Base-by-base conservation (phyloP, 1,140 invertebrate species). In the Drosophila pachea region DNA sequence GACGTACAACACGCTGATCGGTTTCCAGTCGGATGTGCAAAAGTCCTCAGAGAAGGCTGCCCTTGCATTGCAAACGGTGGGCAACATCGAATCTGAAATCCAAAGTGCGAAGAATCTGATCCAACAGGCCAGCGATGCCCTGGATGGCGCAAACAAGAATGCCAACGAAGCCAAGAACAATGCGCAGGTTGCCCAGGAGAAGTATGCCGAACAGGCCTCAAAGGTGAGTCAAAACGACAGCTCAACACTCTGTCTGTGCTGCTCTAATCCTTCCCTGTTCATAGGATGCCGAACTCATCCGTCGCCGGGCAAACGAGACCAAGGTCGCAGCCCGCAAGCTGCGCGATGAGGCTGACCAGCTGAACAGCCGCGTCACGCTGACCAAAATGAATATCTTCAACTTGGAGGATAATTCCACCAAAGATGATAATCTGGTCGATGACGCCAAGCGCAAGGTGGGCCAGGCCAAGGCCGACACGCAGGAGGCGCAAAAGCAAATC, bases 21-120 rank as follows among this genome's bases (percentile, higher is more conserved):
- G 95, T 87, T 99, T 98, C 91, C 96, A 98, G 87, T 92, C 94
- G 43, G 93, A 97, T 90, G 96, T 98, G 2, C 92, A 96, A 73
- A 93, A 94, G 45, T 97, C 95, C 61, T 93, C 94, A 47, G 89
- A 92, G 35, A 92, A 94, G 38, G 96, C 96, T 0, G 90, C 94
- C 38, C 90, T 93, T 47, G 94, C 96, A 9, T 86, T 97, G 8
- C 90, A 90, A 48, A 94, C 93, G 3, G 96, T 97, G 2, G 94
- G 95, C 69, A 89, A 89, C 16, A 95, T 96, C 68, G 95, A 94
- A 75, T 76, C 90, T 36, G 90, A 93, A 76, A 91, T 92, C 8
- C 82, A 90, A 3, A 90, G 88, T n/a, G 91, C 91, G 0, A 90
- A 91, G 42, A 81, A 89, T 53, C 89, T 89, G 33, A 95, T 96